phyloP scores from a whole-genome alignment of 2,888 invertebrate species.

The Cryptocephalus primarius region DNA sequence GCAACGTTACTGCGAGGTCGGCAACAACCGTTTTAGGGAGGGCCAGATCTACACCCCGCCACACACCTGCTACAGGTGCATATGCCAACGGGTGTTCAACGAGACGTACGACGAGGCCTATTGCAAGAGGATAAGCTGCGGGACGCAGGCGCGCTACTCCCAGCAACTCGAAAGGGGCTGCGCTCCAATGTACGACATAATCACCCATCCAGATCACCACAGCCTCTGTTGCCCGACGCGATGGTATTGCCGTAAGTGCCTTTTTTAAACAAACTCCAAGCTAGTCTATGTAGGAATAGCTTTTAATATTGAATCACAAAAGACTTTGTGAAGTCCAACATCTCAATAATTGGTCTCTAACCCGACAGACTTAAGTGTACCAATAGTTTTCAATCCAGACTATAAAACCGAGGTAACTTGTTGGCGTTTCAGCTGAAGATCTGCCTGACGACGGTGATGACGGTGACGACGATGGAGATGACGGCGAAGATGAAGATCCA shows the following conservation, averaged over 20 bases:
- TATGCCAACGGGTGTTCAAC: slow-evolving; percentile 4
- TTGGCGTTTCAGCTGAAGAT: too few species aligned
- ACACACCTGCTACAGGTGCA: slow-evolving; percentile 4
- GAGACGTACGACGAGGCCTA: slow-evolving; percentile 4
- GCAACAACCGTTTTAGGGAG: not conserved
- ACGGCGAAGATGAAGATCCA: too few species aligned
- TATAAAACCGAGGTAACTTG: too few species aligned
- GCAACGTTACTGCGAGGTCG: not conserved
- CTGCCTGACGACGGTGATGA: too few species aligned
- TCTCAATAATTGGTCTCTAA: too few species aligned
- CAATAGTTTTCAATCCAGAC: too few species aligned
- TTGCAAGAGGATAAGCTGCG: slow-evolving; percentile 3
- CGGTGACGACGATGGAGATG: too few species aligned
- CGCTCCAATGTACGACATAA: slow-evolving; percentile 5
- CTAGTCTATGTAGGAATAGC: too few species aligned
- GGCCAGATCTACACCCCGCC: slow-evolving; percentile 4
- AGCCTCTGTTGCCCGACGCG: slow-evolving; percentile 8
- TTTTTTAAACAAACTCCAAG: not conserved
- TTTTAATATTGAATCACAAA: too few species aligned
- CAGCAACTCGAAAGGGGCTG: slow-evolving; percentile 5
- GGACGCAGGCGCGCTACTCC: slow-evolving; percentile 1
- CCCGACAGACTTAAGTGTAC: too few species aligned
- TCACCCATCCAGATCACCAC: not conserved
- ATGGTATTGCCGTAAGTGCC: slow-evolving; percentile 13
- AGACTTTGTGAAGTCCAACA: too few species aligned